Conservation (phyloP, 1,140 invertebrate species). For the Drosophila erecta region DNA sequence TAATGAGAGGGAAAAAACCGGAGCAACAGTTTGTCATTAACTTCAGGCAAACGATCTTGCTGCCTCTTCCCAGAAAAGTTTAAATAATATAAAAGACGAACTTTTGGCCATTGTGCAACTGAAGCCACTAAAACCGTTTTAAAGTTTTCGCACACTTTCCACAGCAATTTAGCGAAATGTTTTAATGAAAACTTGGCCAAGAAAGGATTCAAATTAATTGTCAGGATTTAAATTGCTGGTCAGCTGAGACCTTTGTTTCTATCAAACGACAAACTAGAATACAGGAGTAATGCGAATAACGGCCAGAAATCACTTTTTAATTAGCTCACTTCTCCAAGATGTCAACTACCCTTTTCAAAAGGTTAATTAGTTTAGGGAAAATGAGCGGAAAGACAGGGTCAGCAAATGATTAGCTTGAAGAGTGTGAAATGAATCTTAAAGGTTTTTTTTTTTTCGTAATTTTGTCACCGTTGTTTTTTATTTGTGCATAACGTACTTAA, state of each 20-base stretch:
- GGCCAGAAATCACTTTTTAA: constrained; percentile 64
- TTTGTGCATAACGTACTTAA: constrained; percentile 84
- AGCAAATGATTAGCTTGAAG: neutral
- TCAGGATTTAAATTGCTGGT: constrained; percentile 35
- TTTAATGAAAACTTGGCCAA: constrained; percentile 53
- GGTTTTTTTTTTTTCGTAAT: constrained; percentile 82
- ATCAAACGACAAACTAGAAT: constrained; percentile 17
- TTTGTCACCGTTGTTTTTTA: constrained; percentile 84
- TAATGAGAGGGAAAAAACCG: constrained; percentile 29
- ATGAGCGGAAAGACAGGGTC: constrained; percentile 9
- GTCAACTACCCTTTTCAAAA: constrained; percentile 6
- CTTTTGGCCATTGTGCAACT: neutral
- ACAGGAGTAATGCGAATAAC: constrained; percentile 39
- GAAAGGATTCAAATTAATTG: constrained; percentile 61
- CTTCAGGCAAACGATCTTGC: neutral
- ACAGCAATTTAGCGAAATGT: neutral
- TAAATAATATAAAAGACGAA: neutral
- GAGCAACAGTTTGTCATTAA: constrained; percentile 41
- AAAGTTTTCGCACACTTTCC: neutral
- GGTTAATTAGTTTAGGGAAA: constrained; percentile 13
- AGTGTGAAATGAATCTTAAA: constrained; percentile 1
- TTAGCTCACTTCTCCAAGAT: constrained; percentile 45
- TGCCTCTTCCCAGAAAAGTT: neutral
- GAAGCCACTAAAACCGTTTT: constrained; percentile 13
- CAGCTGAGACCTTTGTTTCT: neutral